Percentiles rank a stretch among this genome's conserved stretches.
Conservation (phyloP, 2,113 vertebrate species). For the Bubalus kerabau region DNA sequence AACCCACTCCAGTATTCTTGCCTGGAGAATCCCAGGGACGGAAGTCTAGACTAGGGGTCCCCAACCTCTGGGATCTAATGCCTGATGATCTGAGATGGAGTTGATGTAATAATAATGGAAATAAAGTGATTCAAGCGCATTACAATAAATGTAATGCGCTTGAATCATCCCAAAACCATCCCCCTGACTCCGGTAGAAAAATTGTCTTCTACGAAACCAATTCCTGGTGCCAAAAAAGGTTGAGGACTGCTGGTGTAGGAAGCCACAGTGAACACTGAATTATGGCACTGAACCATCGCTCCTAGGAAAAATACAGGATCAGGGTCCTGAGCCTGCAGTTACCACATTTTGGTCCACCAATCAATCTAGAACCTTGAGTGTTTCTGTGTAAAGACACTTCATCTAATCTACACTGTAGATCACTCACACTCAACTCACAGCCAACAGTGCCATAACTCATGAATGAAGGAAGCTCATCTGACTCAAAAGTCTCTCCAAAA, state of each 20-base stretch:
- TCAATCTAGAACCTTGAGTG: not conserved
- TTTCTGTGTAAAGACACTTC: not conserved
- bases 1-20: no score
- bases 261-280: fast-evolving
- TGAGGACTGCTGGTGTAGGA: not conserved
- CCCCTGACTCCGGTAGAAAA: not conserved
- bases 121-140: fast-evolving
- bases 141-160: fast-evolving
- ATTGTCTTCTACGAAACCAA: not conserved
- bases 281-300: not conserved
- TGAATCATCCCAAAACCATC: not conserved
- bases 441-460: not conserved
- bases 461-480: not conserved
- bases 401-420: not conserved
- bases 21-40: no score
- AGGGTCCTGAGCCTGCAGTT: not conserved
- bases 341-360: not conserved
- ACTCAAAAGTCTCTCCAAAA: not conserved
- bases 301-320: not conserved
- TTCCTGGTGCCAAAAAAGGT: not conserved
- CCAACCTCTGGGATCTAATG: not conserved
- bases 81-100: not conserved
- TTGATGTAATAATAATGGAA: not conserved
- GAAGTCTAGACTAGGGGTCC: not conserved
- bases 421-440: not conserved